phyloP scores from a whole-genome alignment of 1,140 invertebrate genomes.

The Augochlora pura region DNA sequence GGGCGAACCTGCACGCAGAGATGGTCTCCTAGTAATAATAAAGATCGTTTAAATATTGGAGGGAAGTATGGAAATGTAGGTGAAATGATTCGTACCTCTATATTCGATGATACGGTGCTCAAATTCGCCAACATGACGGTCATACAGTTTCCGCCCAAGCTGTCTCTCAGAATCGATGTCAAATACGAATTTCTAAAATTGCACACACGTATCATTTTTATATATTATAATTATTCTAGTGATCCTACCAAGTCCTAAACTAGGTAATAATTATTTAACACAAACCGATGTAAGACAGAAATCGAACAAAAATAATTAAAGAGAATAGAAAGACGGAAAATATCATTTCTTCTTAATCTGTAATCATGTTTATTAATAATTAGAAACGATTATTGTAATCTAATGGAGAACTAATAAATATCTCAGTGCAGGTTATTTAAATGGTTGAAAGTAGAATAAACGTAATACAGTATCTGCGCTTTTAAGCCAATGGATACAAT shows the following conservation, averaged over 20 bases:
- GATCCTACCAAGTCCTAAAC: background rate
- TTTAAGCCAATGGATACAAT: too few species aligned
- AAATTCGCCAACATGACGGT: conserved; percentile 86
- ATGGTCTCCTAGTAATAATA: conserved; percentile 81
- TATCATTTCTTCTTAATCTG: too few species aligned
- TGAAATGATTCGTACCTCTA: conserved; percentile 72
- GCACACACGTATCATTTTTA: background rate
- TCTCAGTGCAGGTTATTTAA: too few species aligned
- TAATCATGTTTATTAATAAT: too few species aligned
- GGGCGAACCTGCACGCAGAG: conserved; percentile 85
- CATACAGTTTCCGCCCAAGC: conserved; percentile 85
- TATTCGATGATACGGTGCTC: conserved; percentile 80
- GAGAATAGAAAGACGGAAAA: too few species aligned
- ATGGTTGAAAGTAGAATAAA: too few species aligned
- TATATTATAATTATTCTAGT: background rate
- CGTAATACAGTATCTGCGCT: too few species aligned
- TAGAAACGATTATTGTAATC: too few species aligned
- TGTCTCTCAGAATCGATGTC: conserved; percentile 84
- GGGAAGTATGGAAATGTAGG: background rate
- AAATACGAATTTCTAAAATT: conserved; percentile 79
- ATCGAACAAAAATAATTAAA: too few species aligned
- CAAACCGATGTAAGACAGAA: too few species aligned
- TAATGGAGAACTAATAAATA: too few species aligned
- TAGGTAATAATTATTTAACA: too few species aligned
- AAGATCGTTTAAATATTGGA: background rate